Percentiles rank a stretch among this genome's conserved stretches.
Conservation (phyloP, 2,888 invertebrate genomes). For the Prosopocoilus inquinatus region DNA sequence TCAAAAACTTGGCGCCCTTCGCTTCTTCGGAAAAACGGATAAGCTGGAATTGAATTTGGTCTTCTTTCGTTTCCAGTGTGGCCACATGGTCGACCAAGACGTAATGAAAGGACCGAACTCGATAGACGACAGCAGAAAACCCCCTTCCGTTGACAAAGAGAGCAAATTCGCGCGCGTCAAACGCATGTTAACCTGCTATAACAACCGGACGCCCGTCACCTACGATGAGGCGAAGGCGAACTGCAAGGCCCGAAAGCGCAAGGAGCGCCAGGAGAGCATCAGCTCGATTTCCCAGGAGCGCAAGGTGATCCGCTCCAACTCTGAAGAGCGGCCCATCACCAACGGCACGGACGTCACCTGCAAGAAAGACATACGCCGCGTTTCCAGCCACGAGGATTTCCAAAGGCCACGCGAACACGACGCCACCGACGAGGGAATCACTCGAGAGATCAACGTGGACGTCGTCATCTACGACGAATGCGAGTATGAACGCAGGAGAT, state of each 20-base stretch:
- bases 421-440: constrained; percentile 39
- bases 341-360: constrained; percentile 36
- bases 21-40: too few relatives aligned
- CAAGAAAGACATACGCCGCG: constrained; percentile 53
- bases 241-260: constrained; percentile 57
- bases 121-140: constrained; percentile 31
- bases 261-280: constrained; percentile 62
- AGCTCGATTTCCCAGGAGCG: constrained; percentile 59
- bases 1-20: too few relatives aligned
- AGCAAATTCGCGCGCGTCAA: constrained; percentile 40
- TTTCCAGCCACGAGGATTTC: constrained; percentile 65
- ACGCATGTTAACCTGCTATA: constrained; percentile 35
- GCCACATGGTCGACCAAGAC: constrained; percentile 40
- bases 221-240: constrained; percentile 46
- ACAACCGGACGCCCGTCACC: constrained; percentile 31
- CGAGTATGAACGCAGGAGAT: constrained; percentile 63
- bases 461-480: constrained; percentile 55
- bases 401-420: constrained; percentile 37
- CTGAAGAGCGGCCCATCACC: constrained; percentile 56
- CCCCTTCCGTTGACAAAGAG: constrained; percentile 30
- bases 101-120: constrained; percentile 37
- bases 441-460: constrained; percentile 36
- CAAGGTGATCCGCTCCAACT: constrained; percentile 61
- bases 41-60: too few relatives aligned
- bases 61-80: constrained; percentile 31